phyloP scores from a whole-genome alignment of 2,797 vertebrate species.

The Enteromius mattozi region DNA sequence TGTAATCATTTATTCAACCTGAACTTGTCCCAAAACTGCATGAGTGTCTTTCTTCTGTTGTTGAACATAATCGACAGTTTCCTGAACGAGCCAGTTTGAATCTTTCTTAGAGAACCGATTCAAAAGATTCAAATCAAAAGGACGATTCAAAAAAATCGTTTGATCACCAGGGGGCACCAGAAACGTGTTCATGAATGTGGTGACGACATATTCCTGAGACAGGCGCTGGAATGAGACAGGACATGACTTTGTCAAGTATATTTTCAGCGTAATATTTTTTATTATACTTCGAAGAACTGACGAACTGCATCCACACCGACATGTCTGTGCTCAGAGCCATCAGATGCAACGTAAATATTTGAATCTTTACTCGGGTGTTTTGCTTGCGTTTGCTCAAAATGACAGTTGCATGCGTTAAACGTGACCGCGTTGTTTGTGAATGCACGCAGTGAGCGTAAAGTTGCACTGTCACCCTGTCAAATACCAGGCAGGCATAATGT shows the following conservation, averaged over 20 bases:
- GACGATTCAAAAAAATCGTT: neutral
- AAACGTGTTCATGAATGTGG: neutral
- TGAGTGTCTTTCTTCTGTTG: neutral
- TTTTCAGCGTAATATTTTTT: neutral
- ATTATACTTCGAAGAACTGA: neutral
- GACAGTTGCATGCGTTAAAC: neutral
- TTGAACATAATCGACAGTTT: too few relatives aligned
- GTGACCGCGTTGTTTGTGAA: neutral
- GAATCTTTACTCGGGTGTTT: neutral
- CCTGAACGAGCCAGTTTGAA: neutral
- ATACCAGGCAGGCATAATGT: too few relatives aligned
- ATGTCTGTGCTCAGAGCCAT: constrained; percentile 36
- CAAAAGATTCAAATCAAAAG: neutral
- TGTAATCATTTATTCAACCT: neutral
- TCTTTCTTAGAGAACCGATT: neutral
- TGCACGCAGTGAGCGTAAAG: neutral
- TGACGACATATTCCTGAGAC: constrained; percentile 45
- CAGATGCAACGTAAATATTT: constrained; percentile 30
- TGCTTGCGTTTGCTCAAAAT: neutral
- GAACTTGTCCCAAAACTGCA: neutral
- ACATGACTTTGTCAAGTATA: constrained; percentile 7
- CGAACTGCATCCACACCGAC: neutral
- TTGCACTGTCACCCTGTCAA: neutral
- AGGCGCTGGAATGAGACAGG: constrained; percentile 3
- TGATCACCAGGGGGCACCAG: neutral